A percentile compares a stretch with the other conserved stretches of the same genome.
Evolutionary conservation across 2,113 vertebrate genomes (phyloP).

Genomic region (Zeus faber): DNA sequence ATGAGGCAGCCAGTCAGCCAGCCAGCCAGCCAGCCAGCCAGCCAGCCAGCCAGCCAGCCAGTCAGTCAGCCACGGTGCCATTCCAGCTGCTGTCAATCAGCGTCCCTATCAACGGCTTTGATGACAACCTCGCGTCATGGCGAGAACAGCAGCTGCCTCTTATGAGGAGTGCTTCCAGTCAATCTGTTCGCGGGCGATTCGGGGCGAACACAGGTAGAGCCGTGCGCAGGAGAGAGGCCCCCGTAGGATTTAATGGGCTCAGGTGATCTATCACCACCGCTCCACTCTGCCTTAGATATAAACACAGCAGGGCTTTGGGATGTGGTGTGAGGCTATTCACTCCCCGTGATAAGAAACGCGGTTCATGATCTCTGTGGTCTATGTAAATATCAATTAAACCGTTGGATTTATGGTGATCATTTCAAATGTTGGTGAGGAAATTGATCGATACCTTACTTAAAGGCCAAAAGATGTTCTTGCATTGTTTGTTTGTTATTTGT

Average conservation of each 20-base stretch:
- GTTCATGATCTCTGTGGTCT: too few relatives aligned
- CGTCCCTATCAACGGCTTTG: conserved; percentile 68
- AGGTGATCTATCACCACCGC: conserved; percentile 52
- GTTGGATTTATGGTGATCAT: too few relatives aligned
- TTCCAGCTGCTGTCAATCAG: conserved; percentile 71
- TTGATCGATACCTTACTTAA: too few relatives aligned
- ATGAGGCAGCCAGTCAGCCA: conserved; percentile 53
- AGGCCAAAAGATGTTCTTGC: too few relatives aligned
- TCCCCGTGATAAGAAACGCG: too few relatives aligned
- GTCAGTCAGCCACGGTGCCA: conserved; percentile 24
- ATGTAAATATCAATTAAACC: too few relatives aligned
- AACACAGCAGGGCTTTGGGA: conserved; percentile 32
- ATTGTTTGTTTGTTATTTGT: too few relatives aligned
- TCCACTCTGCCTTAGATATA: conserved; percentile 43
- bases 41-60: too few relatives aligned
- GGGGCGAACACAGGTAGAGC: conserved; percentile 57
- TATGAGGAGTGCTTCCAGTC: conserved; percentile 64
- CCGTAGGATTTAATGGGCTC: conserved; percentile 59
- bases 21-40: too few relatives aligned
- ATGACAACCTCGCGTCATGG: conserved; percentile 63
- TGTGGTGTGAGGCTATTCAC: too few relatives aligned
- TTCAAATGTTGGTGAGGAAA: too few relatives aligned
- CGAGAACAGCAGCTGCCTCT: conserved; percentile 72
- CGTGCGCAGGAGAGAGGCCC: conserved; percentile 54
- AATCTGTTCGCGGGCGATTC: conserved; percentile 70